Evolutionary conservation across 2,888 invertebrate genomes (phyloP).

Genomic region (Crossocerus cetratus): DNA sequence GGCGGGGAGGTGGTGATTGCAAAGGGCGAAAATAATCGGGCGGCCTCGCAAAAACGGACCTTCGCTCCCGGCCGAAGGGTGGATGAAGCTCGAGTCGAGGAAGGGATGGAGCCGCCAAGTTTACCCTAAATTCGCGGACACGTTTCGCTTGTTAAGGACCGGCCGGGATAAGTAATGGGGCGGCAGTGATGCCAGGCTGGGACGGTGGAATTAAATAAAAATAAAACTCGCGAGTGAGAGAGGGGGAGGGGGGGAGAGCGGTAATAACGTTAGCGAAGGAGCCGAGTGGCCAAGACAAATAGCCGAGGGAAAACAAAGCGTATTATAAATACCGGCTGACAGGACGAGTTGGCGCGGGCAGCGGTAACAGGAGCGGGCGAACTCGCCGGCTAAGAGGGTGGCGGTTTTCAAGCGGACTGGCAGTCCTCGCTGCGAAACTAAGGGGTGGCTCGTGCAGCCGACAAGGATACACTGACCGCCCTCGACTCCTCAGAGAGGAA

Average conservation of each 20-base stretch:
- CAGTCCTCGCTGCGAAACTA: constrained; percentile 21
- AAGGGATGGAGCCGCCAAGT: constrained; percentile 26
- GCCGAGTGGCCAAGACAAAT: constrained; percentile 64
- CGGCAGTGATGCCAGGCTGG: constrained; percentile 11
- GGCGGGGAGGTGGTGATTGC: too few species aligned
- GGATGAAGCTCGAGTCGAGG: not conserved
- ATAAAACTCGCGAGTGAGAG: constrained; percentile 55
- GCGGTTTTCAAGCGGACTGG: constrained; percentile 51
- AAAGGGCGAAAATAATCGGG: not conserved
- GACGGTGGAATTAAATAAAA: constrained; percentile 64
- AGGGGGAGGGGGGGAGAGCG: constrained; percentile 13
- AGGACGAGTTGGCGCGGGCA: constrained; percentile 54
- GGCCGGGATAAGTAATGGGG: constrained; percentile 50
- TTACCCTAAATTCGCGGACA: constrained; percentile 46
- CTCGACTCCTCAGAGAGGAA: too few species aligned
- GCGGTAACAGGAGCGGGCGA: constrained; percentile 40
- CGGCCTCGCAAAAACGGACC: not conserved
- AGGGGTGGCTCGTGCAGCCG: constrained; percentile 29
- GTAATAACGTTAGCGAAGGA: constrained; percentile 64
- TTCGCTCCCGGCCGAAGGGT: too few species aligned
- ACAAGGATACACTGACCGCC: constrained; percentile 19
- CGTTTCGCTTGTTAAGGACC: constrained; percentile 56
- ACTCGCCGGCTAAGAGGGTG: constrained; percentile 52
- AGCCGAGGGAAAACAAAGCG: constrained; percentile 69
- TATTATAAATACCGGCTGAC: constrained; percentile 67